Evolutionary conservation across 2,113 vertebrate species (phyloP), one percentile per base, ranked within the genome.

Genomic region (Lamprologus ornatipinnis): DNA sequence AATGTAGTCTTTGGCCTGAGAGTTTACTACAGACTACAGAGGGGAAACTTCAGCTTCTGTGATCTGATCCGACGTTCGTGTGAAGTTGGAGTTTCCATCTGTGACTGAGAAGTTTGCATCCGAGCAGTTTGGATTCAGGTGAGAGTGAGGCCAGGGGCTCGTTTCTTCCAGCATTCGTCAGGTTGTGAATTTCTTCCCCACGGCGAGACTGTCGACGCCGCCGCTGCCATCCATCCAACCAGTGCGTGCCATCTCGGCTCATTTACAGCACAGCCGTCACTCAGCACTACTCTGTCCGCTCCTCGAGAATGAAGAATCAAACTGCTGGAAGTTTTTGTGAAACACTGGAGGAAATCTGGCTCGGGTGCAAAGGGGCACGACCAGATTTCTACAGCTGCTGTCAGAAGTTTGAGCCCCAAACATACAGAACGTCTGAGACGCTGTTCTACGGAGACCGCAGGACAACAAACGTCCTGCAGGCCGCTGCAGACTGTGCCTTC

Each of bases 11-110:
- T 47, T 17, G 13, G 23, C 1, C 68, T 4, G 23, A 13, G 5
- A 75, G 6, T 73, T 73, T 17, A 17, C 13, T 9, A 17, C 21
- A 73, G 40, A 26, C 13, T 45, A 13, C 11, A 42, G 33, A 70
- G 40, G 13, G 40, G 0, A 75, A 47, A 19, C 4, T 19, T 75
- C 23, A 12, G 23, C 42, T 47, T 75, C 40, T 75, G 23, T 26
- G 42, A 28, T 7, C 23, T 17, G 70, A 45, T 7, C 6, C 3
- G 8, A 42, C 9, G 0, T 47, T 12, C 6, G 4, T 75, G 14
- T 47, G 23, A 4, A 45, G 12, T 70, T 70, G n/a, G 7, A 3
- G 13, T 45, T 31, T 75, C 21, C 9, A 19, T 47, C 42, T 28
- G 23, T 75, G 68, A 47, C 0, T 47, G 68, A 47, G 12, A 17